Evolutionary conservation across 2,888 invertebrate species (phyloP).

Genomic region (Autographa gamma): DNA sequence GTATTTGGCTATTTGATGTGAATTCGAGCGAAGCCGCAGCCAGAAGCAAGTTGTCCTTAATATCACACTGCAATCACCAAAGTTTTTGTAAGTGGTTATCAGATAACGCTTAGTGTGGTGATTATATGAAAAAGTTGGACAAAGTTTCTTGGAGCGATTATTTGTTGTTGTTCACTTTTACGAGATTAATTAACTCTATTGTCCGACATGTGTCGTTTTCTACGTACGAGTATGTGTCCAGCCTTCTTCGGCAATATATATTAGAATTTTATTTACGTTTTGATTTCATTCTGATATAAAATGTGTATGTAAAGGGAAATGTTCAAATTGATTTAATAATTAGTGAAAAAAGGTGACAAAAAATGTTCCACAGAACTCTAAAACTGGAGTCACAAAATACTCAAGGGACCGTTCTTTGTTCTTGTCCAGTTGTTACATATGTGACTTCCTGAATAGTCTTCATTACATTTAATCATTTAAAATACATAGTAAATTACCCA

Average conservation of each 20-base stretch:
- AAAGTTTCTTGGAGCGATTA: constrained; percentile 1
- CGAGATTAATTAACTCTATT: constrained; percentile 3
- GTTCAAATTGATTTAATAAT: not conserved
- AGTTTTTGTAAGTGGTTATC: constrained; percentile 1
- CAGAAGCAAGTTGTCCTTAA: not conserved
- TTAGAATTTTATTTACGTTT: not conserved
- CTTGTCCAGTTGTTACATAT: not conserved
- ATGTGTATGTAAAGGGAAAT: not conserved
- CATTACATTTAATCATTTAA: not conserved
- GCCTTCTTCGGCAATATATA: not conserved
- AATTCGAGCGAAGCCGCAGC: not conserved
- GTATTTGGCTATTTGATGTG: no score
- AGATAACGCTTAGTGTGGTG: constrained; percentile 1
- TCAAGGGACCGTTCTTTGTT: not conserved
- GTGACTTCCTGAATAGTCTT: not conserved
- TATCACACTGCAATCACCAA: not conserved
- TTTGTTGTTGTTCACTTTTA: constrained; percentile 7
- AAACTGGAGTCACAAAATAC: no score
- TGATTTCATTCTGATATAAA: not conserved
- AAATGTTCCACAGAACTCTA: no score
- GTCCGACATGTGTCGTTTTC: not conserved
- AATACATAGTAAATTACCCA: constrained; percentile 17
- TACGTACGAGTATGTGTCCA: no score
- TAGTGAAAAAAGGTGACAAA: not conserved
- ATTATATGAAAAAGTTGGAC: constrained; percentile 4